A percentile compares a stretch with the other conserved stretches of the same genome.
Evolutionary conservation across 2,113 vertebrate genomes (phyloP).

Genomic region (Cyanistes caeruleus): DNA sequence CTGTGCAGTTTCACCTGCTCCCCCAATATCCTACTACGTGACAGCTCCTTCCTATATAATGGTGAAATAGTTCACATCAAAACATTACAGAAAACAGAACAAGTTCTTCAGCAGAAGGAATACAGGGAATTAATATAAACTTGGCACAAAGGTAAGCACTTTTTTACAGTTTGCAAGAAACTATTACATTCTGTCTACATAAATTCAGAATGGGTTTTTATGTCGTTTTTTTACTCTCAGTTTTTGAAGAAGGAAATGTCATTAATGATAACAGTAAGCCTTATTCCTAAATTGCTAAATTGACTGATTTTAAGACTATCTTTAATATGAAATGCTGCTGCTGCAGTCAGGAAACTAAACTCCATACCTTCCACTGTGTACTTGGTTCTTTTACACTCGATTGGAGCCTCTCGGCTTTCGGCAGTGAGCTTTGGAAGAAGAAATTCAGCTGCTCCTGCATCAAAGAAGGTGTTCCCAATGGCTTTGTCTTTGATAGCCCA

Average conservation of each 20-base stretch:
- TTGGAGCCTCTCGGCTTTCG: constrained; percentile 69
- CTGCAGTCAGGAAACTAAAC: neutral
- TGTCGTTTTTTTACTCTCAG: neutral
- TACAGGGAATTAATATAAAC: neutral
- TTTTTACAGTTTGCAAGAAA: neutral
- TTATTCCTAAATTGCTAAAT: neutral
- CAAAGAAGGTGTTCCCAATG: constrained; percentile 96
- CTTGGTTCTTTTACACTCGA: constrained; percentile 83
- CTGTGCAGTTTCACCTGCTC: neutral
- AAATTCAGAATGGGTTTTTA: neutral
- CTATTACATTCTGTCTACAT: neutral
- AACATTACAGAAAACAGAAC: neutral
- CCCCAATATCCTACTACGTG: fast-evolving
- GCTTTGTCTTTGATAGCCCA: constrained; percentile 97
- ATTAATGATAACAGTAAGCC: neutral
- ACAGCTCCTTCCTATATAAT: neutral
- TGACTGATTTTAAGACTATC: neutral
- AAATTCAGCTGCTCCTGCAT: constrained; percentile 93
- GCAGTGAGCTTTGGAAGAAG: constrained; percentile 84
- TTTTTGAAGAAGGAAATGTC: neutral
- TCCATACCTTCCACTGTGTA: constrained; percentile 83
- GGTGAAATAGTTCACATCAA: neutral
- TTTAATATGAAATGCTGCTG: neutral
- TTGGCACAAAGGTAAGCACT: neutral
- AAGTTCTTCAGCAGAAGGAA: neutral